phyloP scores from a whole-genome alignment of 2,888 invertebrate species.

The Drosophila borborema region DNA sequence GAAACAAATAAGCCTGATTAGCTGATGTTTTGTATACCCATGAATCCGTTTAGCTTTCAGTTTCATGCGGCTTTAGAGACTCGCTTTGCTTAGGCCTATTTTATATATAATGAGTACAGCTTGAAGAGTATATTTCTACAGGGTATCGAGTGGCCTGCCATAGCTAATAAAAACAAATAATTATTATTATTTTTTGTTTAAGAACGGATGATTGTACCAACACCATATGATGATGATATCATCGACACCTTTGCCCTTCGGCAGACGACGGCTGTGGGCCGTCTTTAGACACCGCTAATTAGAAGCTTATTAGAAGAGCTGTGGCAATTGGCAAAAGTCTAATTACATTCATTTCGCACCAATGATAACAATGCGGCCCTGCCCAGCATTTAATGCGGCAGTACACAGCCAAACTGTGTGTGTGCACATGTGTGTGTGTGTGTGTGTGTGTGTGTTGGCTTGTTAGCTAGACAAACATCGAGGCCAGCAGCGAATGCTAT shows the following conservation, averaged over 20 bases:
- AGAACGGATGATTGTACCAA: conserved; percentile 34
- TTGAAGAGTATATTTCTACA: not conserved
- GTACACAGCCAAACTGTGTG: conserved; percentile 22
- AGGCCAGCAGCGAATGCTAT: not conserved
- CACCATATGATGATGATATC: conserved; percentile 54
- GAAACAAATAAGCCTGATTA: conserved; percentile 78
- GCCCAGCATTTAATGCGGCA: conserved; percentile 43
- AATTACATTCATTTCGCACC: conserved; percentile 76
- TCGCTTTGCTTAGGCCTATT: not conserved
- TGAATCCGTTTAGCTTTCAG: not conserved
- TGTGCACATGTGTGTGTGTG: not conserved
- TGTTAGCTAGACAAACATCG: conserved; percentile 28
- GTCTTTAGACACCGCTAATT: conserved; percentile 62
- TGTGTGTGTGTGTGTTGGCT: conserved; percentile 5
- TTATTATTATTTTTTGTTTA: not conserved
- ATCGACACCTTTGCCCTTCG: conserved; percentile 43
- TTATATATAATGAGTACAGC: not conserved
- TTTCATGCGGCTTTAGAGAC: not conserved
- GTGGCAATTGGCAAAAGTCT: conserved; percentile 68
- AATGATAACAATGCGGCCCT: conserved; percentile 64
- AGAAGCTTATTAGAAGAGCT: conserved; percentile 67
- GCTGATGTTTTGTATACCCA: conserved; percentile 46
- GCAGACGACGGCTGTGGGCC: conserved; percentile 2
- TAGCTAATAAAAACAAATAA: no score
- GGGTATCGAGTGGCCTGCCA: not conserved